Evolutionary conservation across 2,113 vertebrate genomes (phyloP), one percentile per base, ranked within the genome.

Genomic region (Nycticryphes semicollaris): DNA sequence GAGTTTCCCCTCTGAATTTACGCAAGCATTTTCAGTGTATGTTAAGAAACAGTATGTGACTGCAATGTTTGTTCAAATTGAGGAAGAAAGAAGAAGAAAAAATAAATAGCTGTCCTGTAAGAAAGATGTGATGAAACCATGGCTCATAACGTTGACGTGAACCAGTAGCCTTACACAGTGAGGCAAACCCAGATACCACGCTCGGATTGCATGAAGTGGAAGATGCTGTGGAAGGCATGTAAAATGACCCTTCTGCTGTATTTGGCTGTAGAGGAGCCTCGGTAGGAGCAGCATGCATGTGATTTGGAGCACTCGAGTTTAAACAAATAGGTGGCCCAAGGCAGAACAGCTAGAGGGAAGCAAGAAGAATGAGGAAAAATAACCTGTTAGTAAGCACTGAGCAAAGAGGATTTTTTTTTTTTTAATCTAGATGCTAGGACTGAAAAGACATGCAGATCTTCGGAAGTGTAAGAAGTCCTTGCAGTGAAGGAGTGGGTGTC

Each of bases 51-150:
- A 84, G 16, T 31, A 8, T 64, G 10, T 11, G 33, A 37, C 47
- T 75, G 39, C 39, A 35, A 0, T 12, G 6, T 64, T 78, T 0
- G 0, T 89, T 94, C 35, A 48, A 22, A 39, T 31, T 13, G 23
- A 53, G 8, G 35, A 35, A 12, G 19, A 59, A 30, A 54, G 28
- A 54, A 54, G 28, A 54, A 54, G 17, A 18, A 10, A 11, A 33
- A 47, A 18, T 8, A 62, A 28, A 39, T 25, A 45, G 8, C 23
- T 72, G 51, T 83, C 23, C 62, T 84, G 54, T 27, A 9, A 43
- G 73, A 80, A 73, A 56, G 13, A 21, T 57, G 19, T 2, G 47
- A 64, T 79, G 59, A 66, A 76, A 81, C 31, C 3, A 2, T 13
- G 20, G 16, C 68, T 77, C 5, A 1, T 54, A 89, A 81, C 45